Base-by-base conservation (phyloP, 2,888 invertebrate genomes). In the Mamestra brassicae region DNA sequence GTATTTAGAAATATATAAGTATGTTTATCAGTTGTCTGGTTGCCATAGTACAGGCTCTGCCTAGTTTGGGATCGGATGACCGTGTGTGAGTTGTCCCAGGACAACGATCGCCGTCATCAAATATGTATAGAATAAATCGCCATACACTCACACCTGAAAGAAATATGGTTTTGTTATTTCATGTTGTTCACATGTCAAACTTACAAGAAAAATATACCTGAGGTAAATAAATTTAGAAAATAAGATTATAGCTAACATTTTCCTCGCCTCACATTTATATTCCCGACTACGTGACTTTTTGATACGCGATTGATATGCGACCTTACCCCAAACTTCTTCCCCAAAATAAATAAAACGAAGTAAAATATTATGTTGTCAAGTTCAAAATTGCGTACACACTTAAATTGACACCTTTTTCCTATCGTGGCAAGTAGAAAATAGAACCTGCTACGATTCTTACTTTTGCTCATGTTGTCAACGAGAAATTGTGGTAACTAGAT, bases 341-440 rank as follows among this genome's bases (percentile, higher is more conserved):
- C 4, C 13, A 50, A 62, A 55, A 74, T 4, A 26, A 54, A 8
- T 2, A 26, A 57, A 61, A 61, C 61, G 11, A 13, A n/a, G n/a
- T 61, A 61, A 61, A n/a, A 61, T 61, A 42, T 61, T 42, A n/a
- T n/a, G 42, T n/a, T 61, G n/a, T n/a, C 60, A 42, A 5, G 5
- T 42, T 42, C 42, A 61, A 61, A 10, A 42, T 61, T 42, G 5
- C 42, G 10, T n/a, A 38, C n/a, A 5, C 11, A 60, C 4, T 7
- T 57, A 10, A 55, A 55, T 15, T 17, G 15, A 60, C 10, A 1
- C 38, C 2, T 38, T 38, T 38, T 60, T 60, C n/a, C 17, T 38
- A 38, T n/a, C 17, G 2, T 17, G 4, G 3, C n/a, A 38, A 7
- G 38, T 4, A 10, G 15, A 36, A 15, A 58, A 36, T 36, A 58